phyloP scores from a whole-genome alignment of 1,140 invertebrate species.

The Amyelois transitella region DNA sequence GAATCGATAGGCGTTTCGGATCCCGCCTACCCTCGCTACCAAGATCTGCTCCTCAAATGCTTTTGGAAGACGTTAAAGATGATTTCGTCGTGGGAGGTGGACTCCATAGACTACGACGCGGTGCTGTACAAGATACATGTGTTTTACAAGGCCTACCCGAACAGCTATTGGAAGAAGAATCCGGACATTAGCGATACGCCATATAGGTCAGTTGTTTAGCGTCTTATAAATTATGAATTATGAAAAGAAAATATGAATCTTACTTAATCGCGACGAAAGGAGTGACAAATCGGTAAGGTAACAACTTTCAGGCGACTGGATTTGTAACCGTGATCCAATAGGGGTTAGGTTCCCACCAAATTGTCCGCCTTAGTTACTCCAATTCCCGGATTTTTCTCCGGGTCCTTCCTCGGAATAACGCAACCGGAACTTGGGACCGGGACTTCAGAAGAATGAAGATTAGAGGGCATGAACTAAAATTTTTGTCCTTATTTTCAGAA shows the following conservation, averaged over 20 bases:
- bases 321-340: no score
- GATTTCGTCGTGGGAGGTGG: constrained; percentile 83
- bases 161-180: constrained; percentile 84
- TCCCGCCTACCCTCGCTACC: constrained; percentile 80
- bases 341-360: no score
- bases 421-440: no score
- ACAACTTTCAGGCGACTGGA: no score
- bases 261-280: no score
- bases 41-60: constrained; percentile 91
- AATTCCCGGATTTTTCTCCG: no score
- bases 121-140: constrained; percentile 89
- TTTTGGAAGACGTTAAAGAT: constrained; percentile 90
- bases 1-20: constrained; percentile 61
- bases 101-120: constrained; percentile 86
- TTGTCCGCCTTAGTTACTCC: not conserved
- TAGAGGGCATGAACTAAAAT: not conserved
- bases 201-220: constrained; percentile 58
- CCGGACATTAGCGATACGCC: constrained; percentile 82
- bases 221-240: no score
- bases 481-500: constrained; percentile 69
- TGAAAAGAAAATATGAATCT: no score
- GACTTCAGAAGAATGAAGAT: not conserved
- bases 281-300: no score
- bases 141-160: constrained; percentile 91
- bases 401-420: no score